A percentile compares a stretch with the other conserved stretches of the same genome.
These are phyloP conservation scores for Malacosoma neustria DNA, from an alignment of 2,888 invertebrate species.

Conservation along the genomic window DNA sequence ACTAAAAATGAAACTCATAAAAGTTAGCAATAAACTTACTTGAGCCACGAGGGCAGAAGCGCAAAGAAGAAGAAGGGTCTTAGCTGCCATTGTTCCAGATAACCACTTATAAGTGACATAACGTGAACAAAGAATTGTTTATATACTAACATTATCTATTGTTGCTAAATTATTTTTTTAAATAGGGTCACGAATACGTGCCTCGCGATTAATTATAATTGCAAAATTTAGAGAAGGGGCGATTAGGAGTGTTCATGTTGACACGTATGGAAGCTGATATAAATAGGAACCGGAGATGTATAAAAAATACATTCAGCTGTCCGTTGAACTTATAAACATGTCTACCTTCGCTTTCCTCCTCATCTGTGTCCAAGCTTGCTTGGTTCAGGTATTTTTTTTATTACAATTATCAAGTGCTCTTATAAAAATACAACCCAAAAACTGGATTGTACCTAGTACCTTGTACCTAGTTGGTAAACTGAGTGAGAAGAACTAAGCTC, in stretches of 20 bases:
- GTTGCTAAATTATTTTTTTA: neutral
- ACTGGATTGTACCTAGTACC: too few species aligned
- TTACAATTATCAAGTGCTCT: too few species aligned
- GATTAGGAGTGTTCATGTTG: too few species aligned
- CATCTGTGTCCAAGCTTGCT: conserved; percentile 13
- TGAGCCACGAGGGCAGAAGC: conserved; percentile 18
- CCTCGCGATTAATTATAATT: too few species aligned
- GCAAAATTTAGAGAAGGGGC: too few species aligned
- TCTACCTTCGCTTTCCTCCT: conserved; percentile 12
- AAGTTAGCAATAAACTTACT: too few species aligned
- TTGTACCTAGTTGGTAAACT: too few species aligned
- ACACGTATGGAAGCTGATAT: neutral
- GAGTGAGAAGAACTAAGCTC: too few species aligned
- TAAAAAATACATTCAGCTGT: neutral
- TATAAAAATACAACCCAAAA: too few species aligned
- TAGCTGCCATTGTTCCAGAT: conserved; percentile 15
- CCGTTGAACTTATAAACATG: conserved; percentile 7
- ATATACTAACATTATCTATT: conserved; percentile 3
- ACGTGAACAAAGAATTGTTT: neutral
- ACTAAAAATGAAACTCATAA: too few species aligned
- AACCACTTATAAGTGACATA: conserved; percentile 1
- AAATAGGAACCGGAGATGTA: neutral
- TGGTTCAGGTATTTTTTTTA: conserved; percentile 13
- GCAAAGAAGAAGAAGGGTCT: conserved; percentile 15
- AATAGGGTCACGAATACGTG: too few species aligned